Evolutionary conservation across 1,140 invertebrate genomes (phyloP), one percentile per base, ranked within the genome.

Genomic region (Caenorhabditis inopinata): DNA sequence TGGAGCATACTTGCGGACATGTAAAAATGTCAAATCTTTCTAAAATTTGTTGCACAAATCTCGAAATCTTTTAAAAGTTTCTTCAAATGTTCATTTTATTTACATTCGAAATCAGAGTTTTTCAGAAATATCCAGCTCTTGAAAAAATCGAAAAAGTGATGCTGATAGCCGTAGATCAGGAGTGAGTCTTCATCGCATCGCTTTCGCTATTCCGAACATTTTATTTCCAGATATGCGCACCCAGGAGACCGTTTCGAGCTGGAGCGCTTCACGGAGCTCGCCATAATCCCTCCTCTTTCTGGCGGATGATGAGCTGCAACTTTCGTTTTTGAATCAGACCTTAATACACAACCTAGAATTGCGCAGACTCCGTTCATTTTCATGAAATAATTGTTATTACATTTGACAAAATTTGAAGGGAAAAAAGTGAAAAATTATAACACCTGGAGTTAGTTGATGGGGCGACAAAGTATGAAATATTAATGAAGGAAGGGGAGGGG

Each of bases 241-340:
- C 58, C 58, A 4, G 58, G 58, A 35, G 58, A 68, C n/a, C 58
- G 58, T 21, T 68, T 68, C 58, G 32, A 68, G 18, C 11, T 68
- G 58, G 58, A 38, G 12, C 58, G 58, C 11, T 68, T 68, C 32
- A 68, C 58, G 38, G 58, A 68, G 38, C 35, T 68, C 32, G 58
- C 58, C 2, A 32, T 68, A 9, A 68, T 68, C 12, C 58, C 58
- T 18, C 58, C 58, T 7, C n/a, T 68, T 5, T 68, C 58, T 11
- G 58, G 58, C 23, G 58, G 58, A 18, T 68, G 38, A 38, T 68
- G 12, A 1, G 2, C 6, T n/a, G 1, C 6, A 21, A 2, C 23
- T 16, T 48, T 18, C 2, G n/a, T 48, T 48, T 48, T 48, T 48
- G 12, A 48, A 48, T n/a, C n/a, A n/a, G 23, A n/a, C n/a, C 9